These are phyloP conservation scores for Coptodon bakossiorum DNA, from an alignment of 2,113 vertebrate species.

Conservation along the genomic window DNA sequence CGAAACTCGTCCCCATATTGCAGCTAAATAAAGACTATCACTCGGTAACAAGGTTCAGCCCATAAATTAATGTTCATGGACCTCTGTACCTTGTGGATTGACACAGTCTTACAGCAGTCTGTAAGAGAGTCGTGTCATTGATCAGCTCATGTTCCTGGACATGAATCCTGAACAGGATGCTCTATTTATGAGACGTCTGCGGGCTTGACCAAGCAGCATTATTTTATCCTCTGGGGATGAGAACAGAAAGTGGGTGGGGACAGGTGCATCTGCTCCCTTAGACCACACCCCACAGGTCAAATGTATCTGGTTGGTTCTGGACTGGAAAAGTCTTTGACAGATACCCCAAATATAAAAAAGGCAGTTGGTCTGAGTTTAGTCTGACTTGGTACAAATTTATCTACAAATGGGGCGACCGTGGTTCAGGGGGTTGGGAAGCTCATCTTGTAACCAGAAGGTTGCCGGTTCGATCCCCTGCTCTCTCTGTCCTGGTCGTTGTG, in stretches of 20 bases:
- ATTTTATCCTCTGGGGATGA: background rate
- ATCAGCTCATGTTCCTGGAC: background rate
- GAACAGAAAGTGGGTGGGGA: background rate
- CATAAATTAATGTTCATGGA: background rate
- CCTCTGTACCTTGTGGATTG: no score
- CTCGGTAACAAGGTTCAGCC: background rate
- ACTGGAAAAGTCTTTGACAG: background rate
- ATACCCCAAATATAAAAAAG: background rate
- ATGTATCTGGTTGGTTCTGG: background rate
- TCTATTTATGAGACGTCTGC: fast-evolving
- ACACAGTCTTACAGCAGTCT: background rate
- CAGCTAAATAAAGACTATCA: background rate
- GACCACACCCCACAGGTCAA: background rate
- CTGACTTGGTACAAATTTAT: background rate
- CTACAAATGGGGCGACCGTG: background rate
- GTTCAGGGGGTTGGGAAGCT: background rate
- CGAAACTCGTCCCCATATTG: background rate
- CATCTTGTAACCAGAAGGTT: background rate
- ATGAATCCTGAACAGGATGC: background rate
- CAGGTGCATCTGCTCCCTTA: background rate
- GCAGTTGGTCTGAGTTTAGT: background rate
- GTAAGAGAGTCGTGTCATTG: no score
- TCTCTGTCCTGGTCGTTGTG: fast-evolving
- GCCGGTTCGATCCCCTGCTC: background rate
- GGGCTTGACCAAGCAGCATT: background rate